Evolutionary conservation across 2,797 vertebrate genomes (phyloP).

Genomic region (Leptodactylus fallax): DNA sequence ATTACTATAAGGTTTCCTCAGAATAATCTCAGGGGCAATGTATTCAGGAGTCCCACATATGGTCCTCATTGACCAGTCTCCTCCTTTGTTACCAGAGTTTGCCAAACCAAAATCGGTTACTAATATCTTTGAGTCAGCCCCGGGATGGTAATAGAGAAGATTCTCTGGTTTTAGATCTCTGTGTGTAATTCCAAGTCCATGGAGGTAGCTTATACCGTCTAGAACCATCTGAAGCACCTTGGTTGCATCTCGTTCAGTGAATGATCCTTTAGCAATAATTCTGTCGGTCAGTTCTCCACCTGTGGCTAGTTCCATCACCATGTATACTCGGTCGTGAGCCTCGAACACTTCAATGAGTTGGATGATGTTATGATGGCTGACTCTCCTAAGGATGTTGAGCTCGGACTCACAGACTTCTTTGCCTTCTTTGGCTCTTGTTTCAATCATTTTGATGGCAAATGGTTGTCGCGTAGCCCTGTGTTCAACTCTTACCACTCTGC

Average conservation of each 20-base stretch:
- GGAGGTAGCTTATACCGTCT: conserved; percentile 93
- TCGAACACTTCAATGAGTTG: conserved; percentile 98
- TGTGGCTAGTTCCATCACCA: conserved; percentile 98
- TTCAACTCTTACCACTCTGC: conserved; percentile 94
- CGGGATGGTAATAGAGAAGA: conserved; percentile 96
- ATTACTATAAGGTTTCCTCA: conserved; percentile 96
- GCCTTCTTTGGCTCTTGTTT: conserved; percentile 93
- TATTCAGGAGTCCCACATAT: conserved; percentile 98
- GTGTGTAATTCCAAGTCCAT: conserved; percentile 94
- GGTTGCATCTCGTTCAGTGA: conserved; percentile 94
- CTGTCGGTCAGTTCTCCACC: conserved; percentile 96
- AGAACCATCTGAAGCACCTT: conserved; percentile 97
- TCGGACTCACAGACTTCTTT: conserved; percentile 96
- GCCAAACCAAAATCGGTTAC: conserved; percentile 98
- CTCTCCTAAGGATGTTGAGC: conserved; percentile 90
- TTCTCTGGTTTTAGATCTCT: conserved; percentile 97
- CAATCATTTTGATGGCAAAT: conserved; percentile 98
- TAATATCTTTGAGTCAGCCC: conserved; percentile 97
- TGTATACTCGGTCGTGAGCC: conserved; percentile 94
- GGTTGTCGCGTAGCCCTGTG: conserved; percentile 95
- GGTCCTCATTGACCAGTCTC: conserved; percentile 98
- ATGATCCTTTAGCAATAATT: conserved; percentile 96
- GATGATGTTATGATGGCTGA: conserved; percentile 95
- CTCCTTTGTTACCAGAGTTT: conserved; percentile 93
- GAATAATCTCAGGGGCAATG: conserved; percentile 96